Conservation (phyloP, 2,888 invertebrate genomes). For the Netelia inedita region DNA sequence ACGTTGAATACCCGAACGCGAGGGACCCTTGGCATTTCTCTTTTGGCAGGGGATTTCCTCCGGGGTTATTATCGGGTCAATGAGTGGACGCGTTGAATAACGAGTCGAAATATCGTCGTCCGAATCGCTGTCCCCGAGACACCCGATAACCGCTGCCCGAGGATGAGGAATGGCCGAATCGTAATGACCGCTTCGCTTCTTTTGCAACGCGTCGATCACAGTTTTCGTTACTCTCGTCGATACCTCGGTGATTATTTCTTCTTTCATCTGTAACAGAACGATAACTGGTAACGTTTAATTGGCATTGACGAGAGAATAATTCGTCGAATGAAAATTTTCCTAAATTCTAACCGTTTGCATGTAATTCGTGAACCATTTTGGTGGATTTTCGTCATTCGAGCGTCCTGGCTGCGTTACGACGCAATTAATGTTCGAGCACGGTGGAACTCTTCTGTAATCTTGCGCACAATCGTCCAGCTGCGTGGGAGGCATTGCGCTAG, state of each 20-base stretch:
- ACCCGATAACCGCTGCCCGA: conserved; percentile 9
- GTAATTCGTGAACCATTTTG: conserved; percentile 83
- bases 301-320: not conserved
- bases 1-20: conserved; percentile 54
- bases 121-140: conserved; percentile 25
- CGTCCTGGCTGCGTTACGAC: not conserved
- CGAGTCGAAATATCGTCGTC: conserved; percentile 15
- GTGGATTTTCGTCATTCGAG: conserved; percentile 74
- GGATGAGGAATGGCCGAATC: conserved; percentile 31
- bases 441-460: not conserved
- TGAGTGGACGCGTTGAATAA: conserved; percentile 9
- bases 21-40: conserved; percentile 6
- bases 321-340: not conserved
- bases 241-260: conserved; percentile 74
- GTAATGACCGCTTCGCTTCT: conserved; percentile 36
- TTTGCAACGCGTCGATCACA: conserved; percentile 66
- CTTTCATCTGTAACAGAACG: conserved; percentile 73
- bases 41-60: not conserved
- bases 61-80: not conserved
- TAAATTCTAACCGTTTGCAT: conserved; percentile 80
- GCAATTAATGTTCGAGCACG: not conserved
- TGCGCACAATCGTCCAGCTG: conserved; percentile 9
- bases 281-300: not conserved
- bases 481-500: conserved; percentile 18
- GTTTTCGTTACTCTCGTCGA: conserved; percentile 69